phyloP scores from a whole-genome alignment of 1,140 invertebrate genomes.

The Ptiloglossa arizonensis region DNA sequence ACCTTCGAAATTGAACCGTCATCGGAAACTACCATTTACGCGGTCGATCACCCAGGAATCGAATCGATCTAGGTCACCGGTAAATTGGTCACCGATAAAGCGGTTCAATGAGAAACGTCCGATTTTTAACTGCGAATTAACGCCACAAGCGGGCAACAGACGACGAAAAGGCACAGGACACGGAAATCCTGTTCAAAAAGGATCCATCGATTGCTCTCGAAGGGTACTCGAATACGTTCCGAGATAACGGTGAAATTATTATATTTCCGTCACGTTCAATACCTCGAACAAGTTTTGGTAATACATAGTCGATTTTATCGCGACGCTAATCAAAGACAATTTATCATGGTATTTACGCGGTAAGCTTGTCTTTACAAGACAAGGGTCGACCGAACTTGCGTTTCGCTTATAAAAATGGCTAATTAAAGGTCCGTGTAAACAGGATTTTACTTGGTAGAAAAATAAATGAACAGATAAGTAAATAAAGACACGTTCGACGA shows the following conservation, averaged over 20 bases:
- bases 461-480: no score
- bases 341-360: conserved; percentile 1
- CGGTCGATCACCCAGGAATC: not conserved
- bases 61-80: not conserved
- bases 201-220: no score
- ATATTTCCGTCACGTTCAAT: not conserved
- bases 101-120: no score
- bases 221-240: not conserved
- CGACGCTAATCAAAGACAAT: conserved; percentile 16
- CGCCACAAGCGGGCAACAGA: no score
- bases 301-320: conserved; percentile 20
- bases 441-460: no score
- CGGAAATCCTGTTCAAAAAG: no score
- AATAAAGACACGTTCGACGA: not conserved
- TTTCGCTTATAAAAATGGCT: not conserved
- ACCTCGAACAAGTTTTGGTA: no score
- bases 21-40: conserved; percentile 4
- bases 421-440: not conserved
- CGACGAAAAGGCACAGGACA: no score
- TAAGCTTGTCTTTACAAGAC: not conserved
- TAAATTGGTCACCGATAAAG: not conserved
- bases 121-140: no score
- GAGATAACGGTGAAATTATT: not conserved
- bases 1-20: not conserved
- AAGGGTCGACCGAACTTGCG: not conserved